Evolutionary conservation across 1,140 invertebrate species (phyloP).

Genomic region (Scaptomyza hsui): DNA sequence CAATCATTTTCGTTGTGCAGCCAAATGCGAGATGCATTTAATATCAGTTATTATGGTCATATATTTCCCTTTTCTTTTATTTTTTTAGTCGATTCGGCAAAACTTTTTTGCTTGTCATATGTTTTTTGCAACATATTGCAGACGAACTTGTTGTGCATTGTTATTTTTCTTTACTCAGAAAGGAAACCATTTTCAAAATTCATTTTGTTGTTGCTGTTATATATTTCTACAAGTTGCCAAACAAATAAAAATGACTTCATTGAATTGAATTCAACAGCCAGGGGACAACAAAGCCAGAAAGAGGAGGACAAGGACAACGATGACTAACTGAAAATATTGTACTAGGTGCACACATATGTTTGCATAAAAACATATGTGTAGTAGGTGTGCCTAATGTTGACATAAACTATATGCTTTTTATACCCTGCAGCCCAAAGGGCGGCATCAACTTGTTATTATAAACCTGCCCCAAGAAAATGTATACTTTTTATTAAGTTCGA

Average conservation of each 20-base stretch:
- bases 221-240: slow-evolving; percentile 64
- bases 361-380: background rate
- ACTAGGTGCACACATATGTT: background rate
- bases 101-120: slow-evolving; percentile 42
- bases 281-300: slow-evolving; percentile 29
- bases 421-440: slow-evolving; percentile 2
- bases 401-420: slow-evolving; percentile 14
- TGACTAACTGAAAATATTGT: slow-evolving; percentile 32
- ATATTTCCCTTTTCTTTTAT: slow-evolving; percentile 16
- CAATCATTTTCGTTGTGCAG: slow-evolving; percentile 67
- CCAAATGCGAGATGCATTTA: slow-evolving; percentile 60
- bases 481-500: background rate
- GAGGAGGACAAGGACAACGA: slow-evolving; percentile 17
- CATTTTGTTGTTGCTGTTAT: slow-evolving; percentile 44
- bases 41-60: slow-evolving; percentile 70
- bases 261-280: slow-evolving; percentile 70
- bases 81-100: too few species aligned
- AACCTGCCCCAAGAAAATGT: background rate
- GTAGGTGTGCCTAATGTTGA: slow-evolving; percentile 6
- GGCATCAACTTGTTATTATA: background rate
- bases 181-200: slow-evolving; percentile 66
- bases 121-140: slow-evolving; percentile 55
- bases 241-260: slow-evolving; percentile 81
- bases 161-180: slow-evolving; percentile 27
- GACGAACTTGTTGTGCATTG: slow-evolving; percentile 47